Evolutionary conservation across 2,113 vertebrate genomes (phyloP).

Genomic region (Halichoerus grypus): DNA sequence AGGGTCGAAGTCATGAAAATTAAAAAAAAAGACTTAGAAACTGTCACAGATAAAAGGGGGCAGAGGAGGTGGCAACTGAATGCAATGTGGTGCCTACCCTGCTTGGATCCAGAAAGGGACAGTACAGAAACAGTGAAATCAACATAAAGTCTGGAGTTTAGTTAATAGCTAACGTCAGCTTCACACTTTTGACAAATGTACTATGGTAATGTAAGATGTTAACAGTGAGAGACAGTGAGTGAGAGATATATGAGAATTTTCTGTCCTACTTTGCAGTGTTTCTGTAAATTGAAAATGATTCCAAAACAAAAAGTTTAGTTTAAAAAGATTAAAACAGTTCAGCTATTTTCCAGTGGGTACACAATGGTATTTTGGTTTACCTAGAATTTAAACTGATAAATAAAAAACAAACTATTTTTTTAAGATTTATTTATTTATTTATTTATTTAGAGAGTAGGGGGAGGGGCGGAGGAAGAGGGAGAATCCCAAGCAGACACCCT

Average conservation of each 20-base stretch:
- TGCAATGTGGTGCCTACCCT: too few relatives aligned
- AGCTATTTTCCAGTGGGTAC: neutral
- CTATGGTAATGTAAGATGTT: neutral
- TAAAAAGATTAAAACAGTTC: neutral
- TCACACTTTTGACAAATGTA: neutral
- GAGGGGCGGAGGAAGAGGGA: neutral
- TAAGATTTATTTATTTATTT: neutral
- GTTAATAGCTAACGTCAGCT: neutral
- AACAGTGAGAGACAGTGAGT: neutral
- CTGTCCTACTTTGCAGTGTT: neutral
- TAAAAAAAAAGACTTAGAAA: neutral
- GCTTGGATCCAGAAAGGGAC: neutral
- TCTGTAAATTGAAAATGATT: neutral
- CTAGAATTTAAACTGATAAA: neutral
- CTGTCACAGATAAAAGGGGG: neutral
- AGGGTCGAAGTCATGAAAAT: neutral
- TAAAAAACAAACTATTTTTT: conserved; percentile 8
- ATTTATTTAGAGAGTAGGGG: too few relatives aligned
- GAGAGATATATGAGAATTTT: neutral
- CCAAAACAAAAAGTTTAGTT: neutral
- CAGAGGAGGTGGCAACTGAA: neutral
- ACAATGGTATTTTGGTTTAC: neutral
- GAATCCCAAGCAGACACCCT: neutral
- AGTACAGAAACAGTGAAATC: neutral
- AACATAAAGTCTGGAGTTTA: too few relatives aligned